phyloP scores from a whole-genome alignment of 2,888 invertebrate species.

The Incurvaria masculella region DNA sequence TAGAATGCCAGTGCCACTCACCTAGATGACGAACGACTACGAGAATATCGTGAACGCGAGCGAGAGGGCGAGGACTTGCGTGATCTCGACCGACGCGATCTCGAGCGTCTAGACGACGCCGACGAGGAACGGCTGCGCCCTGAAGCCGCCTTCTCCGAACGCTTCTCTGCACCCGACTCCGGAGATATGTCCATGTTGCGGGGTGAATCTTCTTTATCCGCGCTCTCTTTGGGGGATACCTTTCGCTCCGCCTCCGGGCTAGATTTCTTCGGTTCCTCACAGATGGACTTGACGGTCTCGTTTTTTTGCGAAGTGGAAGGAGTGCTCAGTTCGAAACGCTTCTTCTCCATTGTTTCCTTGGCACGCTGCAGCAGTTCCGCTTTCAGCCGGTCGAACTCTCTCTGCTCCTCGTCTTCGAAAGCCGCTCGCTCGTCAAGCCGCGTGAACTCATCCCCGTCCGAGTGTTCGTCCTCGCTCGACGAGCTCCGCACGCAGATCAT shows the following conservation, averaged over 20 bases:
- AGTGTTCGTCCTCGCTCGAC: slow-evolving; percentile 57
- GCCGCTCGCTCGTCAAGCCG: slow-evolving; percentile 44
- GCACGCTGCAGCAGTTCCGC: slow-evolving; percentile 67
- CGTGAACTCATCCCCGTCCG: slow-evolving; percentile 54
- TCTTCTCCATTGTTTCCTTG: slow-evolving; percentile 63
- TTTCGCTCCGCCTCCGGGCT: background rate
- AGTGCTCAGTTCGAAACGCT: slow-evolving; percentile 18
- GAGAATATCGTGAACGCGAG: slow-evolving; percentile 27
- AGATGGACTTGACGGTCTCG: no score
- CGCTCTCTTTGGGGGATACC: background rate
- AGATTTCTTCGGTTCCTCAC: background rate
- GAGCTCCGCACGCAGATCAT: slow-evolving; percentile 57
- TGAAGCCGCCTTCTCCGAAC: slow-evolving; percentile 17
- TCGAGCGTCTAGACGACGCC: slow-evolving; percentile 5
- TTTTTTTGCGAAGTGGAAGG: slow-evolving; percentile 7
- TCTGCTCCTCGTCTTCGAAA: slow-evolving; percentile 58
- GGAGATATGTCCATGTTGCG: slow-evolving; percentile 16
- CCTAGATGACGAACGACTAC: slow-evolving; percentile 43
- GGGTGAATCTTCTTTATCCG: slow-evolving; percentile 10
- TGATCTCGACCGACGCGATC: slow-evolving; percentile 17
- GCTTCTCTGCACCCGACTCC: slow-evolving; percentile 9
- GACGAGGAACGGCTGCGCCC: slow-evolving; percentile 10
- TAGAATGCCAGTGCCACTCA: slow-evolving; percentile 19
- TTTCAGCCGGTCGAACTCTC: slow-evolving; percentile 66
- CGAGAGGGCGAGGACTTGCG: slow-evolving; percentile 25